These are phyloP conservation scores for Halcyon badia DNA, from an alignment of 2,797 vertebrate species.

Conservation along the genomic window DNA sequence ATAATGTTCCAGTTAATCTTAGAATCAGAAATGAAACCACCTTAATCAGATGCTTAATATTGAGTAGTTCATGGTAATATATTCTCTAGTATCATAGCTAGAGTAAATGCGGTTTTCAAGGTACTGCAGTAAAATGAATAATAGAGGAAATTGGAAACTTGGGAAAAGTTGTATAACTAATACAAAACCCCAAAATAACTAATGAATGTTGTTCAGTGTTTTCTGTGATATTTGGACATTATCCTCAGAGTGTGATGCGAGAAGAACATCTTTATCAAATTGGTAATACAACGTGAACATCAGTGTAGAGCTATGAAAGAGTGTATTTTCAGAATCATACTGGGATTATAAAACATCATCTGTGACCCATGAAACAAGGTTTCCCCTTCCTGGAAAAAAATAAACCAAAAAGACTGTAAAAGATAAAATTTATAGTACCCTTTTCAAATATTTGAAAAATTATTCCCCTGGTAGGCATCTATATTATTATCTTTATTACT, in stretches of 20 bases:
- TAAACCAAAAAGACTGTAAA: background rate
- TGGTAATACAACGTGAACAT: background rate
- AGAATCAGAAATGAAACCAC: background rate
- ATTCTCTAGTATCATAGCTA: background rate
- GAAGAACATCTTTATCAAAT: background rate
- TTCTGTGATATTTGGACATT: background rate
- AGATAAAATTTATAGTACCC: background rate
- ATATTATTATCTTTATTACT: background rate
- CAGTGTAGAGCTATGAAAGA: background rate
- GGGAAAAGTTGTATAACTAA: background rate
- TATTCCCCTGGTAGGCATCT: background rate
- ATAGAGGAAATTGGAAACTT: background rate
- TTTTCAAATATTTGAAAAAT: background rate
- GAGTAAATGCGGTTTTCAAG: background rate
- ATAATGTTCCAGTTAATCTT: background rate
- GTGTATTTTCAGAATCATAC: background rate
- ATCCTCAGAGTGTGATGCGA: accelerated
- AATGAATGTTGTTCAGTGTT: background rate
- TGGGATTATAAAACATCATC: background rate
- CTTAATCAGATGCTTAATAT: background rate
- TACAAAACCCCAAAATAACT: background rate
- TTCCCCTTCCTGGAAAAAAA: background rate
- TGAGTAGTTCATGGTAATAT: background rate
- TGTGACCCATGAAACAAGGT: background rate
- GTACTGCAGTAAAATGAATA: background rate